Evolutionary conservation across 2,113 vertebrate species (phyloP).

Genomic region (Hassar affinis): DNA sequence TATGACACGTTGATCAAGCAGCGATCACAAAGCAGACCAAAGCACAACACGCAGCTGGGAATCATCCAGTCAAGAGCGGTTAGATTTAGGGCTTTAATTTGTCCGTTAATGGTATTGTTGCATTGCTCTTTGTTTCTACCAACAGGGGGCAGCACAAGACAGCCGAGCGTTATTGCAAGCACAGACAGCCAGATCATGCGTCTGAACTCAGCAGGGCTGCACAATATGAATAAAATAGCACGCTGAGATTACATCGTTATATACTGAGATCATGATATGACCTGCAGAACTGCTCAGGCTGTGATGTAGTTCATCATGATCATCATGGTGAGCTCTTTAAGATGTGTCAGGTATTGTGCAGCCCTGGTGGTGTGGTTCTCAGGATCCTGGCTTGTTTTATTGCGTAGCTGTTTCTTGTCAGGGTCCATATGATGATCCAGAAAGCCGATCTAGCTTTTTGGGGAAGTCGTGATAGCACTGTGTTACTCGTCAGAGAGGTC

Average conservation of each 20-base stretch:
- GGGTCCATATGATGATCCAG: not conserved
- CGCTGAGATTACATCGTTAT: not conserved
- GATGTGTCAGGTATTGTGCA: not conserved
- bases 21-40: constrained; percentile 5
- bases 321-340: not conserved
- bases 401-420: not conserved
- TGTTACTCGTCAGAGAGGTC: not conserved
- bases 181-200: not conserved
- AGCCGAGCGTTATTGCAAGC: not conserved
- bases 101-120: not conserved
- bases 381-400: not conserved
- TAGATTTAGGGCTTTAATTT: constrained; percentile 7
- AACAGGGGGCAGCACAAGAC: constrained; percentile 42
- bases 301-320: not conserved
- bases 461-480: not conserved
- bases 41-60: not conserved
- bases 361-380: not conserved
- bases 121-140: not conserved
- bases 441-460: not conserved
- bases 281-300: not conserved
- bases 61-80: not conserved
- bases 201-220: not conserved
- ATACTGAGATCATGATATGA: not conserved
- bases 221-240: not conserved
- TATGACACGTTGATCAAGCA: not conserved